Conservation (phyloP, 1,140 invertebrate species). For the Armadillidium nasatum region DNA sequence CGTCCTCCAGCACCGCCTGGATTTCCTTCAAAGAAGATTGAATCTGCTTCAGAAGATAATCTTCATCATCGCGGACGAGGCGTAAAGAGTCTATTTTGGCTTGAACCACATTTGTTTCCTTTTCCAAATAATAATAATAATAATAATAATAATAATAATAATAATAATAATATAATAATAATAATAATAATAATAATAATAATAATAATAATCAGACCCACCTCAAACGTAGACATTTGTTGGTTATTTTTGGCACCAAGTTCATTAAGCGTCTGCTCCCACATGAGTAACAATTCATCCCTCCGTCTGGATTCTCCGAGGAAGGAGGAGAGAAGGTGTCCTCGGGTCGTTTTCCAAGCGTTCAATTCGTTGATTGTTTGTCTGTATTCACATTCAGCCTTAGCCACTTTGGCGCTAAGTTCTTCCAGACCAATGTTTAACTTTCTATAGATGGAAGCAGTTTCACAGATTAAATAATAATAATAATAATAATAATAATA, state of each 20-base stretch:
- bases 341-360: constrained; percentile 5
- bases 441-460: background rate
- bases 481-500: no score
- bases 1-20: background rate
- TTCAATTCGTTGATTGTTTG: constrained; percentile 12
- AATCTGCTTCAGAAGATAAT: background rate
- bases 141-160: no score
- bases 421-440: constrained; percentile 18
- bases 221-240: constrained; percentile 16
- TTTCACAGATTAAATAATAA: background rate
- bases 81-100: background rate
- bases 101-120: background rate
- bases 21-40: background rate
- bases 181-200: no score
- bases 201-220: background rate
- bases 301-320: background rate
- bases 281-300: constrained; percentile 25
- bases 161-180: no score
- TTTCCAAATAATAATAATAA: no score
- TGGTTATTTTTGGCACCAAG: constrained; percentile 6
- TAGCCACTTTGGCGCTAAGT: background rate
- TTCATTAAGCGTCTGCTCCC: constrained; percentile 11
- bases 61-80: background rate
- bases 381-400: constrained; percentile 1
- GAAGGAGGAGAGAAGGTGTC: constrained; percentile 2